Conservation (phyloP, 2,113 vertebrate species). For the Lophura nycthemera region DNA sequence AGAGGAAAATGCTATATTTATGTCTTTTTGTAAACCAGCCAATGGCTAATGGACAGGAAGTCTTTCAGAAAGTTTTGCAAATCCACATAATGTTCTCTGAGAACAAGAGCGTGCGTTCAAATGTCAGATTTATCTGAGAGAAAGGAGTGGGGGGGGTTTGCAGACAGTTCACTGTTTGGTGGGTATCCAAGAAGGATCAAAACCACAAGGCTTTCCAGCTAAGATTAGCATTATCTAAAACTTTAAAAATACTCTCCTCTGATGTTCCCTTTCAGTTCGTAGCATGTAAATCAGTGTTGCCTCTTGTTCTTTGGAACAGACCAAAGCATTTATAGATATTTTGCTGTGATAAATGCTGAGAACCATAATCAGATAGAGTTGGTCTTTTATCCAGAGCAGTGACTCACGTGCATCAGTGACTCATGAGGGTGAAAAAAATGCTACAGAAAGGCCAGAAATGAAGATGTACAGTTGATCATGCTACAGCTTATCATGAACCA, state of each 20-base stretch:
- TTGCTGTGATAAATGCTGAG: background rate
- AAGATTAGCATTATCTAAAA: conserved; percentile 67
- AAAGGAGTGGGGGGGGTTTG: conserved; percentile 1
- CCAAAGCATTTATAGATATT: background rate
- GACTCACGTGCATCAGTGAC: background rate
- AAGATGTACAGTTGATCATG: background rate
- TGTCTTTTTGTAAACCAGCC: conserved; percentile 71
- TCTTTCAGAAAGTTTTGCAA: conserved; percentile 70
- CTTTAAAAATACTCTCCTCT: conserved; percentile 62
- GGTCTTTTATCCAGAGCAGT: background rate
- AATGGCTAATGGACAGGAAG: conserved; percentile 71
- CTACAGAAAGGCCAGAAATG: background rate
- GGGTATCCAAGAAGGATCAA: conserved; percentile 49
- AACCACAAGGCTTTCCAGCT: conserved; percentile 47
- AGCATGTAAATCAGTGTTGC: conserved; percentile 39
- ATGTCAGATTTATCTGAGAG: conserved; percentile 63
- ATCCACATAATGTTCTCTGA: conserved; percentile 64
- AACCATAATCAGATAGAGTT: background rate
- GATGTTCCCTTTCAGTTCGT: conserved; percentile 50
- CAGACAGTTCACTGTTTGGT: conserved; percentile 62
- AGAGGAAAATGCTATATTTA: conserved; percentile 64
- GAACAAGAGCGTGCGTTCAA: conserved; percentile 26
- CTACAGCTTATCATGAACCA: background rate
- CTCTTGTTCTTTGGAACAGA: conserved; percentile 36
- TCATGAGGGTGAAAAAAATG: background rate